Evolutionary conservation across 2,888 invertebrate species (phyloP), one percentile per base, ranked within the genome.

Genomic region (Mythimna pallens): DNA sequence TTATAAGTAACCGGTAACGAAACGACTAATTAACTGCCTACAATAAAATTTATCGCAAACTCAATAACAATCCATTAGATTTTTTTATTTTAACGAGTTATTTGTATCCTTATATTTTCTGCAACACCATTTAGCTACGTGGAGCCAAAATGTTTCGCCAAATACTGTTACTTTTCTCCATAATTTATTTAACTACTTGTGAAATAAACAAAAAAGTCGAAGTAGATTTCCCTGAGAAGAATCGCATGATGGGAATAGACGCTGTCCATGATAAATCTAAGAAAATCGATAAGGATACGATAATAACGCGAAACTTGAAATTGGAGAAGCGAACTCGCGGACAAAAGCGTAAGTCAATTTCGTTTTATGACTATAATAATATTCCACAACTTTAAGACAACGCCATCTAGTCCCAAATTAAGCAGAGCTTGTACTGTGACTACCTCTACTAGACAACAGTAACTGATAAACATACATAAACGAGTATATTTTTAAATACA

Each of bases 211-310:
- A 78, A 36, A 73, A 80, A 47, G 8, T 22, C 3, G 70, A 78
- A 17, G 68, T 69, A 6, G 75, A 82, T 3, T 69, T 80, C 12
- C 36, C 67, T 2, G 87, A 89, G 6, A 90, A 88, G 10, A 86
- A 85, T 12, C 85, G 87, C 6, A 87, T 94, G 89, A 73, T 94
- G 25, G 95, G 94, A 3, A 82, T 95, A 0, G 92, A 95, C 3
- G 87, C 94, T 0, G 69, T 90, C 2, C 93, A 93, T 61, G 88
- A 92, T 59, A 70, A 59, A n/a, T 70, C 50, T 17, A 52, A 87
- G 0, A 91, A 90, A 77, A 93, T 95, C 17, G 91, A 95, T 65
- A 96, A 94, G 81, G 91, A 95, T 68, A 94, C 95, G 0, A 88
- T 94, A 40, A 93, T 95, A 30, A 91, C 92, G 0, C 89, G 91